A percentile compares a stretch with the other conserved stretches of the same genome.
phyloP scores from a whole-genome alignment of 2,797 vertebrate species.

The Pachyuromys duprasi region DNA sequence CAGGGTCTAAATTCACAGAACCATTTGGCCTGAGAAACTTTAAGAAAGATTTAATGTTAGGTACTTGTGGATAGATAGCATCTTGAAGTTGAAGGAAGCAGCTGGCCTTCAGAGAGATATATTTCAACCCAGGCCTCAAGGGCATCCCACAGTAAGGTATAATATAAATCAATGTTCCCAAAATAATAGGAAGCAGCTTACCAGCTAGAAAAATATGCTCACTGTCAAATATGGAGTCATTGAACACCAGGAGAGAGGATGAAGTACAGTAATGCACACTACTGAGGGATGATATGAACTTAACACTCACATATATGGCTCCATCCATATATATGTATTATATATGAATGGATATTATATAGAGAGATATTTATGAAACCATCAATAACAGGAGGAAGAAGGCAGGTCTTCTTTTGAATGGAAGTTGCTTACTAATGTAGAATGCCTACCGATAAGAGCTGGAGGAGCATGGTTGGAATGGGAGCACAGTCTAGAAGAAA shows the following conservation, averaged over 20 bases:
- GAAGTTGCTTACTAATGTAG: too few relatives aligned
- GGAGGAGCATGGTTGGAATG: not conserved
- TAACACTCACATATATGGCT: not conserved
- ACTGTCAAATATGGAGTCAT: slow-evolving; percentile 5
- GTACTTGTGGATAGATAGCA: not conserved
- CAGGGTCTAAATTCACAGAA: not conserved
- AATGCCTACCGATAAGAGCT: not conserved
- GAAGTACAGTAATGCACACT: not conserved
- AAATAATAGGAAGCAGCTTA: not conserved
- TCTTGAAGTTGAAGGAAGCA: not conserved
- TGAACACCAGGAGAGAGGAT: not conserved
- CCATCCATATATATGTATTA: not conserved
- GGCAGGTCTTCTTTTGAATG: not conserved
- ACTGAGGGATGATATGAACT: not conserved
- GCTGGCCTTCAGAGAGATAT: not conserved
- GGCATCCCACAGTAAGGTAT: not conserved
- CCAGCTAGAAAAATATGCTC: not conserved
- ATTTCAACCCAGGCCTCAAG: not conserved
- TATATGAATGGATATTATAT: too few relatives aligned
- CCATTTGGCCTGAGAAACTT: not conserved
- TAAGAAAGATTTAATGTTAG: not conserved
- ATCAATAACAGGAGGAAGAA: not conserved
- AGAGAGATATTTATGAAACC: too few relatives aligned
- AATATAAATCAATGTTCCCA: not conserved
- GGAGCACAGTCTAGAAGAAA: not conserved